phyloP scores from a whole-genome alignment of 2,113 vertebrate species.

The Pelvicachromis taeniatus region DNA sequence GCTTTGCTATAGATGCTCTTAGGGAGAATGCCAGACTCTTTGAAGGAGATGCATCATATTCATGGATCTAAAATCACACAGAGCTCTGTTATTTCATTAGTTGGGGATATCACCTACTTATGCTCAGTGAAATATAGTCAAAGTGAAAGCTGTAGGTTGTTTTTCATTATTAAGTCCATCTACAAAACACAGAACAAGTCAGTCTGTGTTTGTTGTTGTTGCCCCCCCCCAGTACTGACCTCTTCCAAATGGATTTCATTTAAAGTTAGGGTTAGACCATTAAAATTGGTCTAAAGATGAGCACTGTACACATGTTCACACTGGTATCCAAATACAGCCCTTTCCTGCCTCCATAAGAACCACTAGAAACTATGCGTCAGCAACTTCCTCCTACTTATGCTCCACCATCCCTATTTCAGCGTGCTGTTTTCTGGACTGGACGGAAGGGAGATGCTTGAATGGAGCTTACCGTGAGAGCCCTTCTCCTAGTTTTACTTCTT shows the following conservation, averaged over 20 bases:
- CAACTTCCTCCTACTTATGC: slow-evolving; percentile 45
- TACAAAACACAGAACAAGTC: background rate
- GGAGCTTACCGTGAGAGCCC: background rate
- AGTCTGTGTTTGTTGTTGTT: background rate
- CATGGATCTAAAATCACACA: slow-evolving; percentile 5
- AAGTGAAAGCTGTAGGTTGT: background rate
- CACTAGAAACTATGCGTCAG: slow-evolving; percentile 60
- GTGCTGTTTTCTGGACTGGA: slow-evolving; percentile 54
- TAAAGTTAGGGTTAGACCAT: background rate
- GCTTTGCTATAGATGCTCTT: slow-evolving; percentile 21
- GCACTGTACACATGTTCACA: background rate
- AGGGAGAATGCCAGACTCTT: background rate
- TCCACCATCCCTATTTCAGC: slow-evolving; percentile 30
- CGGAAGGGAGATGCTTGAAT: slow-evolving; percentile 29
- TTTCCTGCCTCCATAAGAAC: background rate
- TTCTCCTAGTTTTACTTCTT: background rate
- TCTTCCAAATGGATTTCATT: background rate
- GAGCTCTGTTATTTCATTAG: background rate
- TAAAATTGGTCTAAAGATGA: background rate
- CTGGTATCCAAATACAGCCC: background rate
- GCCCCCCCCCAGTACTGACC: background rate
- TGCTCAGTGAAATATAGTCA: background rate
- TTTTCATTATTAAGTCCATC: background rate
- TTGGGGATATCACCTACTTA: background rate
- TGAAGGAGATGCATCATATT: background rate